Base-by-base conservation (phyloP, 2,888 invertebrate genomes). In the Salpingus planirostris region DNA sequence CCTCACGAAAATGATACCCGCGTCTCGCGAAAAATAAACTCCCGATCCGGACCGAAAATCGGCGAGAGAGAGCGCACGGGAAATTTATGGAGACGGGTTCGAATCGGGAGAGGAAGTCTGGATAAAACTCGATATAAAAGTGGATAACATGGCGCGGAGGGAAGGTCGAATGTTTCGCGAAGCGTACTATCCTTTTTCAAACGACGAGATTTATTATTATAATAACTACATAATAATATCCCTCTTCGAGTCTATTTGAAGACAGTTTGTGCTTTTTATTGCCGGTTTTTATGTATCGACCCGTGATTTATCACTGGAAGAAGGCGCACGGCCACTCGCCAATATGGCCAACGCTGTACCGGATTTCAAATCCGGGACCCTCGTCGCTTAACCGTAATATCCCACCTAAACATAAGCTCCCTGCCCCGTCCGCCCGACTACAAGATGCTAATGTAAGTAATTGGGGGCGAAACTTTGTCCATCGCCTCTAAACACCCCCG, bases 151-250 rank as follows among this genome's bases (percentile, higher is more conserved):
- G 44, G 37, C 39, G n/a, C n/a, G n/a, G n/a, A 40, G 48, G 51
- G 52, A 47, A 51, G 50, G 52, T 50, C 54, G 54, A 50, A 53
- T 54, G 52, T 49, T 49, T 51, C 42, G 41, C 46, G 48, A 40
- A 53, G 50, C 50, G 50, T 48, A 52, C 44, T 47, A 52, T 49
- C 45, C 45, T 49, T 54, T 52, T 52, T 44, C 42, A 37, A 35
- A 43, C 47, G 32, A 39, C 42, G 40, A 54, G 55, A 57, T 57
- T 58, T 58, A 58, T 58, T 45, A 49, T 56, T 51, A 55, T 54
- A 57, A 57, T 57, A 57, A 58, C 54, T 55, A 54, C 55, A 55
- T 54, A 52, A 57, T 57, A 57, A 57, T 55, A 57, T 54, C 50
- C 36, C 38, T 43, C 47, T n/a, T n/a, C n/a, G 48, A 43, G 44